phyloP scores from a whole-genome alignment of 1,140 invertebrate genomes.

The Leptinotarsa texana region DNA sequence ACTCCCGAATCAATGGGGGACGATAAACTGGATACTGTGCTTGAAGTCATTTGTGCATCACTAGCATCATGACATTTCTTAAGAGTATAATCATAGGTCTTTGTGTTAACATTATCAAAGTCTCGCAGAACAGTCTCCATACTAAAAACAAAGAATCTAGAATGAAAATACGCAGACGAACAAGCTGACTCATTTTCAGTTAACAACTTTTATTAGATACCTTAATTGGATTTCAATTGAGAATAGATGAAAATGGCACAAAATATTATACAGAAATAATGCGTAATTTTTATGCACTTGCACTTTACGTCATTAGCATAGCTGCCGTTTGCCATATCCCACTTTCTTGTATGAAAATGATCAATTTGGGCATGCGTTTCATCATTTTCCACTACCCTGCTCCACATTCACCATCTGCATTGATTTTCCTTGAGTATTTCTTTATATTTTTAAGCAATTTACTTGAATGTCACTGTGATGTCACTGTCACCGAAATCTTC shows the following conservation, averaged over 20 bases:
- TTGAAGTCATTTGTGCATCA: conserved; percentile 51
- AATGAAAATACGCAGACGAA: background rate
- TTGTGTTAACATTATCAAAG: background rate
- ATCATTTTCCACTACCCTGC: background rate
- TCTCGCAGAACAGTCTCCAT: conserved; percentile 4
- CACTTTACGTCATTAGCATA: conserved; percentile 15
- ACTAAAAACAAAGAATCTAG: background rate
- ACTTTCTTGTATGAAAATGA: background rate
- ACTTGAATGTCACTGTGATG: background rate
- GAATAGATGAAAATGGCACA: background rate
- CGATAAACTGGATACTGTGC: conserved; percentile 51
- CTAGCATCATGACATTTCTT: conserved; percentile 29
- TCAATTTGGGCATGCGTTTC: conserved; percentile 21
- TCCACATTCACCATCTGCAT: conserved; percentile 15
- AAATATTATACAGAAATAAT: background rate
- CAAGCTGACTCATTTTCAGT: background rate
- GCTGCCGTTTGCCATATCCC: background rate
- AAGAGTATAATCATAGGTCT: conserved; percentile 10
- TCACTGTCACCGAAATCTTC: background rate
- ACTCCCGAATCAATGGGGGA: conserved; percentile 60
- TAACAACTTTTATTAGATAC: background rate
- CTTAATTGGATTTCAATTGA: background rate
- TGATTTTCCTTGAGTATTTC: conserved; percentile 9
- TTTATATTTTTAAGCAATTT: background rate
- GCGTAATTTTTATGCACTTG: conserved; percentile 16